Evolutionary conservation across 2,113 vertebrate genomes (phyloP), one percentile per base, ranked within the genome.

Genomic region (Nothobranchius furzeri): DNA sequence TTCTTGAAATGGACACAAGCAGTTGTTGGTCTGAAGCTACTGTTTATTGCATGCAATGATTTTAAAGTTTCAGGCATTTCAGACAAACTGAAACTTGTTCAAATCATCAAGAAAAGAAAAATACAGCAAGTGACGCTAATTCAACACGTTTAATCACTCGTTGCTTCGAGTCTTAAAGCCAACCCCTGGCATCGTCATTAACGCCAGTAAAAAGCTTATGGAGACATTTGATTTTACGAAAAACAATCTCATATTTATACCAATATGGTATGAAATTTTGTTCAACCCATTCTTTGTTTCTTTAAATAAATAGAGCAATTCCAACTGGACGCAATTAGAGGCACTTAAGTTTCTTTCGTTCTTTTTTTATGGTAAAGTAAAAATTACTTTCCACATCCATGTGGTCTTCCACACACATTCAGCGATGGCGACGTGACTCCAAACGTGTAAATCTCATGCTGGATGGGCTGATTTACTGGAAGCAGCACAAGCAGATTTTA

Each of bases 201-300:
- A 88, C 73, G 64, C 89, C 86, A 90, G 90, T 90, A 89, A 86
- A 91, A 90, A 91, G 90, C 84, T 89, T 78, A 91, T 88, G 85
- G 92, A 92, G 90, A 92, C 91, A 92, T 90, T 88, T 78, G 74
- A 90, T 88, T 90, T 90, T 90, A 92, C 77, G 83, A 91, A 91
- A 91, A 91, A 90, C 81, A 88, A 90, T 90, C 76, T 90, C 84
- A 88, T 92, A 86, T 85, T 89, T 90, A 92, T 93, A 93, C 93
- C 93, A 93, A 93, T 93, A 93, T 93, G 93, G 93, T 93, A 93
- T 93, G 92, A 86, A 92, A 92, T 91, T 90, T 91, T 80, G 91
- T 86, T 90, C 90, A 86, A 85, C 90, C 88, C 88, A 90, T 88
- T 91, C 82, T 91, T 88, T 88, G 78, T 91, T 91, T 87, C 36